Base-by-base conservation (phyloP, 2,888 invertebrate genomes). In the Pseudoips prasinana region DNA sequence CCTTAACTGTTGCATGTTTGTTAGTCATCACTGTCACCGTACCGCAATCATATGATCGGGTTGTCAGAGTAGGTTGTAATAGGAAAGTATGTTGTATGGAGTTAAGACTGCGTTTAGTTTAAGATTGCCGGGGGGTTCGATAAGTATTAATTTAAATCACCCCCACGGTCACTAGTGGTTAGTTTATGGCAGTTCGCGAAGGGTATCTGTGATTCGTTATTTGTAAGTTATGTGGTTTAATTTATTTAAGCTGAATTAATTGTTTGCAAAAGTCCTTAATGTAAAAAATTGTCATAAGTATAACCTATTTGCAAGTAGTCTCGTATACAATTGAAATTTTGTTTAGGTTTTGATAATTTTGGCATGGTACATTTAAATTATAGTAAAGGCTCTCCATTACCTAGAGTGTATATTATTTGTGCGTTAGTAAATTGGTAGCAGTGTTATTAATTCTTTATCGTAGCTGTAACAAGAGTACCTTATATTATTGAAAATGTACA, bases 151-250 rank as follows among this genome's bases (percentile, higher is more conserved):
- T 53, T 46, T 33, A 48, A 41, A 29, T 47, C 46, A 32, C 48
- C 49, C 46, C 29, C 2, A 39, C 18, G 48, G 45, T 47, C 31
- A 47, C 22, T 53, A 56, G 48, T 29, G 29, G 41, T 56, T 64
- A 66, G 54, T 60, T 54, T 46, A 58, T 63, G 74, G 70, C 73
- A 76, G 78, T 77, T 82, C 63, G 72, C 51, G 64, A 76, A 67
- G 64, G 76, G 66, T 81, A 84, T 84, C 86, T 88, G 87, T 88
- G 87, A 88, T 88, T 86, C 67, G 77, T 78, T 82, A 73, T 67
- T 65, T 70, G 60, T 84, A 82, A 80, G 79, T 65, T 49, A 58
- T 41, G n/a, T n/a, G 64, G 64, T 69, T 66, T 76, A 67, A 71
- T 78, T 79, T 77, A 78, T 73, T 74, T 69, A 59, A 63, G 55